A percentile compares a stretch with the other conserved stretches of the same genome.
Conservation (phyloP, 2,888 invertebrate genomes). For the Dicranocentrus wangi region DNA sequence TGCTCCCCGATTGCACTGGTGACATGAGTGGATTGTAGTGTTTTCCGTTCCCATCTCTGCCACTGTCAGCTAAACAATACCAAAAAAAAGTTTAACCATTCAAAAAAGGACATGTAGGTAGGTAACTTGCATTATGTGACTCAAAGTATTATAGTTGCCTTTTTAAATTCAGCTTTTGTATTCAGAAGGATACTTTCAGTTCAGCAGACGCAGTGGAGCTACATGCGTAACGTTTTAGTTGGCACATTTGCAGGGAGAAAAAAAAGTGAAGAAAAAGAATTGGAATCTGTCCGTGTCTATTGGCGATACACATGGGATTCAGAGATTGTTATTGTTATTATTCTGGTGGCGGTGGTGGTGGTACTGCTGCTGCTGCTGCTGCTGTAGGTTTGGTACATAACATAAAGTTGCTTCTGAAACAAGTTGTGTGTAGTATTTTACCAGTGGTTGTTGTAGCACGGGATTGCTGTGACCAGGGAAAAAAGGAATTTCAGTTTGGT, state of each 20-base stretch:
- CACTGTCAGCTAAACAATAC: too few species aligned
- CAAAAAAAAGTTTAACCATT: too few species aligned
- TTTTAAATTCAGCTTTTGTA: too few species aligned
- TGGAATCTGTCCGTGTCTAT: constrained; percentile 20
- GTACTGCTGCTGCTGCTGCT: background rate
- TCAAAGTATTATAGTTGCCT: too few species aligned
- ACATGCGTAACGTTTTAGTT: too few species aligned
- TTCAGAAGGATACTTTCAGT: too few species aligned
- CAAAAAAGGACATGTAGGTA: too few species aligned
- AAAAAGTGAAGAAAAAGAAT: constrained; percentile 18
- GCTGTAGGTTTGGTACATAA: background rate
- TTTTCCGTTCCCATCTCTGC: constrained; percentile 23
- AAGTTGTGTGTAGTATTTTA: constrained; percentile 6
- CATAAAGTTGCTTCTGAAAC: constrained; percentile 3
- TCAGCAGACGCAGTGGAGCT: too few species aligned
- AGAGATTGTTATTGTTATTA: constrained; percentile 9
- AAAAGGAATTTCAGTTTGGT: constrained; percentile 14
- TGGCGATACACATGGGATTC: constrained; percentile 16
- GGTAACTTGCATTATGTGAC: too few species aligned
- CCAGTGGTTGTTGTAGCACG: constrained; percentile 1
- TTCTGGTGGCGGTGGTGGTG: constrained; percentile 13
- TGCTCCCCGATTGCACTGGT: constrained; percentile 8
- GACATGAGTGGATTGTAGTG: constrained; percentile 30
- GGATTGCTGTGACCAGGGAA: constrained; percentile 17
- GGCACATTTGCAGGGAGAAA: constrained; percentile 7